These are phyloP conservation scores for Flexamia atlantica DNA, from an alignment of 2,888 invertebrate species.

Conservation along the genomic window DNA sequence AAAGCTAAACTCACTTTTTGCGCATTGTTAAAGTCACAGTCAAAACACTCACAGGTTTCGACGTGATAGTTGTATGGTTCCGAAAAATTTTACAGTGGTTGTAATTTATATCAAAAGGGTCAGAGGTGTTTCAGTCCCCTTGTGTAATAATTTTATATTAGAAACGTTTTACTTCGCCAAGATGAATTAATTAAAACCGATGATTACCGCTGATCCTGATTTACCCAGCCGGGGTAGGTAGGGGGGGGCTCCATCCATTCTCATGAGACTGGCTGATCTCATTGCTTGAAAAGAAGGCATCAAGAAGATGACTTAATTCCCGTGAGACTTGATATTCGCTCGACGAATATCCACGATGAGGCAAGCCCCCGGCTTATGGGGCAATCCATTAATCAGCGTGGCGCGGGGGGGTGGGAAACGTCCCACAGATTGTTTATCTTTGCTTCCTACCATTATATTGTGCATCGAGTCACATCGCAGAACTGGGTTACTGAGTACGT, in stretches of 20 bases:
- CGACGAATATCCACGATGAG: conserved; percentile 10
- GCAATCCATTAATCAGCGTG: conserved; percentile 33
- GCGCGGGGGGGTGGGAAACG: neutral
- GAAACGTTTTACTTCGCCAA: too few species aligned
- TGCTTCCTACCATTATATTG: conserved; percentile 9
- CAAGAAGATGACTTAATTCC: conserved; percentile 43
- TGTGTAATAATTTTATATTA: too few species aligned
- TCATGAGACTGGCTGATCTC: conserved; percentile 27
- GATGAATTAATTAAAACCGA: too few species aligned
- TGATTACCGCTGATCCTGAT: neutral
- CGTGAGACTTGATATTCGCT: neutral
- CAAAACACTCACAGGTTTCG: too few species aligned
- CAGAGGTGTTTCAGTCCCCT: too few species aligned
- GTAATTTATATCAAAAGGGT: too few species aligned
- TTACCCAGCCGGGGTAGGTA: neutral
- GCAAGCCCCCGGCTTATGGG: conserved; percentile 1
- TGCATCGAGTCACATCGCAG: neutral
- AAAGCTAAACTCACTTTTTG: too few species aligned
- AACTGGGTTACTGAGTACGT: neutral
- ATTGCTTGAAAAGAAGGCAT: conserved; percentile 30
- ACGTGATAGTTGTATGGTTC: too few species aligned
- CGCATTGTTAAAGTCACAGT: too few species aligned
- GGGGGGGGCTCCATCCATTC: neutral
- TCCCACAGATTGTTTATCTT: conserved; percentile 12
- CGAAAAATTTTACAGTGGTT: too few species aligned